Percentiles rank a stretch among this genome's conserved stretches.
Conservation (phyloP, 1,140 invertebrate genomes). For the Zophobas atratus region DNA sequence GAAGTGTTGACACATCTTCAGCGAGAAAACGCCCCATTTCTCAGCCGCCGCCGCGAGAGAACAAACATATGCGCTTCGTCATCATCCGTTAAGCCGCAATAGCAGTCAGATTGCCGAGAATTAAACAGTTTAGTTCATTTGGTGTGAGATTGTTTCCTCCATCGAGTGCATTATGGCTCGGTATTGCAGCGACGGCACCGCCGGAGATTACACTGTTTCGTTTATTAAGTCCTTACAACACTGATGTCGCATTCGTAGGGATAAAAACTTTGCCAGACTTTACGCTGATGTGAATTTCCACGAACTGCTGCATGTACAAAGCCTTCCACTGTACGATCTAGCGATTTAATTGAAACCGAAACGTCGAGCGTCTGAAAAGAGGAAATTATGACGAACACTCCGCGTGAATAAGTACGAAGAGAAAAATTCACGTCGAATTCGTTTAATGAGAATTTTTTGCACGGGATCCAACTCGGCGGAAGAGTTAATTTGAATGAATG, state of each 20-base stretch:
- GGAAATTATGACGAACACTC: conserved; percentile 9
- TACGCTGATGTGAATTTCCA: conserved; percentile 34
- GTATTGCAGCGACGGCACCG: conserved; percentile 9
- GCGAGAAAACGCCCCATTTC: neutral
- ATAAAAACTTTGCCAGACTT: conserved; percentile 27
- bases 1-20: neutral
- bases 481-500: conserved; percentile 7
- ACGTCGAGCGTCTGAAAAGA: neutral
- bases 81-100: conserved; percentile 4
- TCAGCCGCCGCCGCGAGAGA: neutral
- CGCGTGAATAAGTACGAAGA: neutral
- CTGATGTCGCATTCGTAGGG: conserved; percentile 31
- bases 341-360: conserved; percentile 39
- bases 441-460: neutral
- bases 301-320: conserved; percentile 16
- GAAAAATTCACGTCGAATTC: conserved; percentile 5
- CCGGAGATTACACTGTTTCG: conserved; percentile 24
- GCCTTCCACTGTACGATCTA: too few relatives aligned
- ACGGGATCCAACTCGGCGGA: conserved; percentile 6
- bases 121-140: conserved; percentile 48
- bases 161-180: conserved; percentile 27
- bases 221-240: conserved; percentile 39
- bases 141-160: conserved; percentile 45
- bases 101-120: conserved; percentile 33
- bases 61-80: conserved; percentile 4